phyloP scores from a whole-genome alignment of 2,797 vertebrate species.

The Eremophila alpestris region DNA sequence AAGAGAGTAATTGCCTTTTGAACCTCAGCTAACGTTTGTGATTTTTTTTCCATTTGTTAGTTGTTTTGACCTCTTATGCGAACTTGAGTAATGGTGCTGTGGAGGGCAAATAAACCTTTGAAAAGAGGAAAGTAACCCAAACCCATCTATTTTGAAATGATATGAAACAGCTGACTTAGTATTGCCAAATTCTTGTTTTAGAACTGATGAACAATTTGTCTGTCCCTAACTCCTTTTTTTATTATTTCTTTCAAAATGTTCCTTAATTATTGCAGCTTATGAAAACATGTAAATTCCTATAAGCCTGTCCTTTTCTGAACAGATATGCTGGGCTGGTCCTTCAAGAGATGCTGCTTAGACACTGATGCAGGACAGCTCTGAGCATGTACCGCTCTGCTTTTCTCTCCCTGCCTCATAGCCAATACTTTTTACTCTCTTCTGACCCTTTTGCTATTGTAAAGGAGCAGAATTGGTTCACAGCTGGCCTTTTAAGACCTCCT shows the following conservation, averaged over 20 bases:
- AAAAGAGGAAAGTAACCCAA: constrained; percentile 40
- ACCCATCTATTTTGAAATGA: not conserved
- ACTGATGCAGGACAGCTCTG: not conserved
- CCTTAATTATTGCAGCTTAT: not conserved
- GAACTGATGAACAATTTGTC: not conserved
- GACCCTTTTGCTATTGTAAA: not conserved
- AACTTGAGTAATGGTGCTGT: not conserved
- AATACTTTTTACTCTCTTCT: not conserved
- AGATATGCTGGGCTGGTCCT: not conserved
- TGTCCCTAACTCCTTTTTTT: not conserved
- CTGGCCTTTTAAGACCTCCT: not conserved
- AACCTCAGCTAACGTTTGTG: not conserved
- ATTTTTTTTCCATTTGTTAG: not conserved
- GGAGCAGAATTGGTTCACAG: not conserved
- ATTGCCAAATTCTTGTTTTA: constrained; percentile 32
- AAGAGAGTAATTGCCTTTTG: not conserved
- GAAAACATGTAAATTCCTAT: not conserved
- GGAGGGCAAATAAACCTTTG: not conserved
- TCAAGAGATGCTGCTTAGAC: not conserved
- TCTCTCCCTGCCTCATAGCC: not conserved
- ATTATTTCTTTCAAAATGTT: constrained; percentile 28
- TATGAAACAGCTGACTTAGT: constrained; percentile 1
- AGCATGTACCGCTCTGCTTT: not conserved
- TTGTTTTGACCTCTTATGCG: not conserved
- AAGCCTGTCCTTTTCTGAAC: not conserved